Base-by-base conservation (phyloP, 2,113 vertebrate genomes). In the Vulpes vulpes region DNA sequence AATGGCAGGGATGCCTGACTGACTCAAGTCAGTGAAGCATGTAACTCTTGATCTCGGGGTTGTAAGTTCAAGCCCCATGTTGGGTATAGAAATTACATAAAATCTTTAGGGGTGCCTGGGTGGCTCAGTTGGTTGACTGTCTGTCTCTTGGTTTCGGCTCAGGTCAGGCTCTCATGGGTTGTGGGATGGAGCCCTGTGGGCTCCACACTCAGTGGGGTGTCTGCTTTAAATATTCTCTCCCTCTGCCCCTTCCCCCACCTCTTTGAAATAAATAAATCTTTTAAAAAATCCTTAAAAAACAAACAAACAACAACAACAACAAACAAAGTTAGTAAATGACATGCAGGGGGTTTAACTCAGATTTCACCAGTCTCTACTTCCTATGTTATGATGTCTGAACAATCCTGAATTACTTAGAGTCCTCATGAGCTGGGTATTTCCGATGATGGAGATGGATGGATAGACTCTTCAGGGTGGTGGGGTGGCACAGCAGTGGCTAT, bases 321-420 rank as follows among this genome's bases (percentile, higher is more conserved):
- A 55, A 55, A 43, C 78, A 95, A 57, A 78, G 11, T 79, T 80
- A 91, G 53, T 86, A 80, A 93, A 84, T 79, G 69, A 60, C 15
- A 84, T 16, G 64, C 69, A 27, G 20, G 71, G 8, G 17, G n/a
- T 69, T 89, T 90, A 71, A 90, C 20, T 84, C 60, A n/a, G 53
- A 89, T 79, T 49, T 67, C 59, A 69, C 53, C 43, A 43, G 20
- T 69, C n/a, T 83, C 19, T 10, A 53, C 14, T 83, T 89, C 53
- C 49, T 83, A 25, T 87, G 25, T 73, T 92, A 65, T 43, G 25
- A 76, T 82, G 32, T 62, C 62, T 59, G 71, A 85, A 62, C 60
- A 93, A 60, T 79, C 32, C 62, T 84, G 55, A 84, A 53, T 90
- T 84, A 32, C 25, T 67, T 62, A 60, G 3, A 85, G 69, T 79